Evolutionary conservation across 2,797 vertebrate genomes (phyloP).

Genomic region (Chiloscyllium punctatum): DNA sequence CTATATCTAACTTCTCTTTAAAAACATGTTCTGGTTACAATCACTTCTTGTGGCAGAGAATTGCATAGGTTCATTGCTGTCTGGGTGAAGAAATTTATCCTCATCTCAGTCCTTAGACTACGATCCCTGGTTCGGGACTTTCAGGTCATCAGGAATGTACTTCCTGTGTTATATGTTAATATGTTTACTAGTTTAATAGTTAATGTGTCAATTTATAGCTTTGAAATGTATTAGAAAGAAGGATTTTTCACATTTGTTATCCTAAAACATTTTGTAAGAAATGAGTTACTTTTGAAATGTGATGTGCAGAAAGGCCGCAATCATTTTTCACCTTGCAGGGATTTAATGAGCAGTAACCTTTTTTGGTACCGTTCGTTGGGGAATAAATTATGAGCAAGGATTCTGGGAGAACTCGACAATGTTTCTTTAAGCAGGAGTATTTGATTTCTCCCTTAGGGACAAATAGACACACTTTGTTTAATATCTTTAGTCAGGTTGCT

Average conservation of each 20-base stretch:
- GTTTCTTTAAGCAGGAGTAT: neutral
- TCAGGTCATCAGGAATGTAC: no score
- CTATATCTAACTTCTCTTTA: no score
- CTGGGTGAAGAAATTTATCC: no score
- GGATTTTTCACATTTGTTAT: neutral
- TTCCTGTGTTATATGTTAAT: no score
- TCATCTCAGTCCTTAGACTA: no score
- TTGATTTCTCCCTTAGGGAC: neutral
- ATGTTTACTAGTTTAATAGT: neutral
- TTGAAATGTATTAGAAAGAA: neutral
- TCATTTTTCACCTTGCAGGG: neutral
- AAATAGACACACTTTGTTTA: neutral
- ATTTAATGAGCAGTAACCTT: neutral
- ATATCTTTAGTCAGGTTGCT: neutral
- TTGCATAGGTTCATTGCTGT: no score
- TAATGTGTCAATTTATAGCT: neutral
- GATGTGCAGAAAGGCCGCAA: neutral
- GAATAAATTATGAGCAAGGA: neutral
- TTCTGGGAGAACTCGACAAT: neutral
- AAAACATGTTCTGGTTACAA: no score
- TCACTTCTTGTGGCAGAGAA: no score
- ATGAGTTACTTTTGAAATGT: neutral
- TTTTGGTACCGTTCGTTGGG: neutral
- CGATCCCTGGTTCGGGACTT: no score
- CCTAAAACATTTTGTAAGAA: neutral